phyloP scores from a whole-genome alignment of 2,113 vertebrate genomes.

The Dipodomys merriami region DNA sequence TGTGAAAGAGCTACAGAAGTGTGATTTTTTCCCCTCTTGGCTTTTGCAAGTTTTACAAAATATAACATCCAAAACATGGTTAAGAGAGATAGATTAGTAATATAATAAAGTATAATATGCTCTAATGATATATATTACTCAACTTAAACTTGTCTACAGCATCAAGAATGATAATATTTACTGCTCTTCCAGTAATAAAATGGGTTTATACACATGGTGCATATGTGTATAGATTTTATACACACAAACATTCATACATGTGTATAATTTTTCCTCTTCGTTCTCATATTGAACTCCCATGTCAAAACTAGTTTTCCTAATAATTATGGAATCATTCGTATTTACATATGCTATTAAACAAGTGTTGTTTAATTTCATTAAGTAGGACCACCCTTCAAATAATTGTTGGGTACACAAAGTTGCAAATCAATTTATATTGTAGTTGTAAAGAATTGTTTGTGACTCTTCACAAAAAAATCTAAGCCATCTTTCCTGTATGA shows the following conservation, averaged over 20 bases:
- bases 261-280: neutral
- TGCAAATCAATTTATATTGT: neutral
- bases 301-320: neutral
- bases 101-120: neutral
- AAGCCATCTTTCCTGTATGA: neutral
- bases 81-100: constrained; percentile 6
- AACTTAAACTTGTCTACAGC: neutral
- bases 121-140: constrained; percentile 22
- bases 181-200: neutral
- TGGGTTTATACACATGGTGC: neutral
- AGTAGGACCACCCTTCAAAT: neutral
- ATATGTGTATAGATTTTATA: no score
- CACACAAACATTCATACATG: no score
- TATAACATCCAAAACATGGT: constrained; percentile 1
- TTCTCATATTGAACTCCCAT: neutral
- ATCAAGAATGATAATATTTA: neutral
- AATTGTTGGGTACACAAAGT: neutral
- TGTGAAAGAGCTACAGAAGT: constrained; percentile 53
- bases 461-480: neutral
- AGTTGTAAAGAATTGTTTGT: neutral
- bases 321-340: neutral
- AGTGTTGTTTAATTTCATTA: constrained; percentile 20
- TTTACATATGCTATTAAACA: constrained; percentile 42
- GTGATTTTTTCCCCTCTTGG: neutral
- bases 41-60: constrained; percentile 56